Percentiles rank a stretch among this genome's conserved stretches.
phyloP scores from a whole-genome alignment of 92 coral and sea anemone genomes.

The Palythoa grandis region DNA sequence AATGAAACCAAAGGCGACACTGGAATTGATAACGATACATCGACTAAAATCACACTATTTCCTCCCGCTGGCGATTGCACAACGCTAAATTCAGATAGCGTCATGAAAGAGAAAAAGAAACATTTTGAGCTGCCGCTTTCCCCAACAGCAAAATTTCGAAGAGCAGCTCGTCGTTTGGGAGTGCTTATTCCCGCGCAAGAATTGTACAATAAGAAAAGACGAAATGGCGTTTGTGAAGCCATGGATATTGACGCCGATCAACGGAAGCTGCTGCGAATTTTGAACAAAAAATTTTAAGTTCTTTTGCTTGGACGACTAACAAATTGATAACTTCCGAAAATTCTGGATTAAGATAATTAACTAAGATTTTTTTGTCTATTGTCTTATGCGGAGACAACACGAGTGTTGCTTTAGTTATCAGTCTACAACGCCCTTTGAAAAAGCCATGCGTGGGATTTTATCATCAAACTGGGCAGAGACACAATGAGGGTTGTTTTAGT shows the following conservation, averaged over 20 bases:
- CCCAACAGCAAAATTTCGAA: slow-evolving; percentile 54
- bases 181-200: slow-evolving; percentile 72
- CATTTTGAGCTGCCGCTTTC: background rate
- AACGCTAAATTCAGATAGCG: background rate
- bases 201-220: slow-evolving; percentile 61
- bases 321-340: background rate
- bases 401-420: too few relatives aligned
- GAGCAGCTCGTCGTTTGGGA: slow-evolving; percentile 79
- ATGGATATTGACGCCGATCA: slow-evolving; percentile 64
- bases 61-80: slow-evolving; percentile 11
- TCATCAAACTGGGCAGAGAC: too few relatives aligned
- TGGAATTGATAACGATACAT: background rate
- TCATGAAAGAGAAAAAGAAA: background rate
- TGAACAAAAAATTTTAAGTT: slow-evolving; percentile 71
- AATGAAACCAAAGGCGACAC: background rate
- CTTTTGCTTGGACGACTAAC: background rate
- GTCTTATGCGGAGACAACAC: too few relatives aligned
- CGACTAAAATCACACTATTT: background rate
- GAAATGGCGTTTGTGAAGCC: slow-evolving; percentile 63
- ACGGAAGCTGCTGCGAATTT: slow-evolving; percentile 64
- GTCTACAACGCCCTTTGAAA: too few relatives aligned
- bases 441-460: too few relatives aligned
- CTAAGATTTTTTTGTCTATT: too few relatives aligned
- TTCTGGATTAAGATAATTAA: too few relatives aligned
- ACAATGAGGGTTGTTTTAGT: too few relatives aligned